phyloP scores from a whole-genome alignment of 2,888 invertebrate genomes.

The Pandemis cinnamomeana region DNA sequence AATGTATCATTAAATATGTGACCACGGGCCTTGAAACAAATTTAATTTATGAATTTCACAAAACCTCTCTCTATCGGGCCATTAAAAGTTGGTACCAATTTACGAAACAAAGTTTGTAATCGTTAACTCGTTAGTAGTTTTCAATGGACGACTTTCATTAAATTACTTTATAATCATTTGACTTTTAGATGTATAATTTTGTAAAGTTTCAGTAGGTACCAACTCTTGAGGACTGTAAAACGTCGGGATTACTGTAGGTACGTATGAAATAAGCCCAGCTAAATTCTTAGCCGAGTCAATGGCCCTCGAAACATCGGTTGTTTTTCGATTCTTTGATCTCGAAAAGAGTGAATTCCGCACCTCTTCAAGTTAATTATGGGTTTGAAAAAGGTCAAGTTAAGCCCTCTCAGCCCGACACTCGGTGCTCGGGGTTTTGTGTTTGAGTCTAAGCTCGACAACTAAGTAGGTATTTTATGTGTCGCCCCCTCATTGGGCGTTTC shows the following conservation, averaged over 20 bases:
- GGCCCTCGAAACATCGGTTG: slow-evolving; percentile 19
- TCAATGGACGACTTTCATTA: slow-evolving; percentile 1
- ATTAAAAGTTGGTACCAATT: slow-evolving; percentile 9
- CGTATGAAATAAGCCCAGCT: slow-evolving; percentile 4
- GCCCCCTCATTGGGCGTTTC: neutral
- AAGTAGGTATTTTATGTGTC: slow-evolving; percentile 6
- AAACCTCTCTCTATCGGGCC: neutral
- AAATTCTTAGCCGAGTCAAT: slow-evolving; percentile 6
- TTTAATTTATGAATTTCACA: neutral
- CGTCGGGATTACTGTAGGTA: neutral
- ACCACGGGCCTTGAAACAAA: neutral
- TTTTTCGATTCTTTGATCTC: slow-evolving; percentile 26
- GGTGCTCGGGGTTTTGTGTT: slow-evolving; percentile 9
- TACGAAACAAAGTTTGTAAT: slow-evolving; percentile 8
- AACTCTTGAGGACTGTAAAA: neutral
- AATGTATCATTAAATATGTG: too few species aligned
- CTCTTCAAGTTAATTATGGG: slow-evolving; percentile 29
- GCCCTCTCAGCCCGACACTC: slow-evolving; percentile 15
- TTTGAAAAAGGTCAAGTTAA: slow-evolving; percentile 23
- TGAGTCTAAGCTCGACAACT: slow-evolving; percentile 10
- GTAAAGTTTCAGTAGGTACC: neutral
- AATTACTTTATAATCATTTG: neutral
- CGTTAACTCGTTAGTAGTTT: slow-evolving; percentile 18
- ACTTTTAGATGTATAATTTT: neutral
- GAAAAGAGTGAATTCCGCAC: slow-evolving; percentile 14